phyloP scores from a whole-genome alignment of 2,113 vertebrate genomes.

The Suncus etruscus region DNA sequence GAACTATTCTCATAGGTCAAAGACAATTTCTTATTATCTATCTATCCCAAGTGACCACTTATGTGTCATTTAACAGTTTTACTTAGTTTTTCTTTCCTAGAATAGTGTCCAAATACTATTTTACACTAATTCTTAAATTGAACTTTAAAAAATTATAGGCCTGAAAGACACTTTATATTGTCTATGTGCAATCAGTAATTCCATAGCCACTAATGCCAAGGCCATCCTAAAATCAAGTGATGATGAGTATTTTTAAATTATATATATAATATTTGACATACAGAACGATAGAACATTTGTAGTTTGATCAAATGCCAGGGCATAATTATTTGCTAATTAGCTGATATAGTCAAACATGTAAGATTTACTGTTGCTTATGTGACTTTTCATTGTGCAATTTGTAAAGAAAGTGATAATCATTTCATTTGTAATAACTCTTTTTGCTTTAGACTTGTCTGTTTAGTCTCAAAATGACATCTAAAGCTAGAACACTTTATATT shows the following conservation, averaged over 20 bases:
- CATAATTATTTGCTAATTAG: conserved; percentile 84
- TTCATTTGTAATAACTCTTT: conserved; percentile 66
- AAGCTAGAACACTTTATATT: conserved; percentile 63
- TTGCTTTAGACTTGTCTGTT: conserved; percentile 69
- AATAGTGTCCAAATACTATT: conserved; percentile 26
- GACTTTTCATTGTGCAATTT: conserved; percentile 76
- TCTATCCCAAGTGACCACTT: background rate
- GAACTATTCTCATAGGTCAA: background rate
- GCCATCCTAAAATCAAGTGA: conserved; percentile 63
- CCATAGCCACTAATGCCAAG: conserved; percentile 3
- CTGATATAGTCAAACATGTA: conserved; percentile 81
- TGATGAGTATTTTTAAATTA: conserved; percentile 51
- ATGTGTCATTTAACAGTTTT: background rate
- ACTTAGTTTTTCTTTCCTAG: background rate
- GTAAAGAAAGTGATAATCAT: conserved; percentile 66
- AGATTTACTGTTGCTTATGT: conserved; percentile 82
- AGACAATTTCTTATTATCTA: background rate
- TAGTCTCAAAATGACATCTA: conserved; percentile 73
- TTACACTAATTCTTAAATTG: background rate
- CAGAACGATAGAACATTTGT: conserved; percentile 65
- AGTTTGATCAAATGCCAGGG: conserved; percentile 81
- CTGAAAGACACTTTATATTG: background rate
- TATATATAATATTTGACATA: conserved; percentile 73
- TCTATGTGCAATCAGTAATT: conserved; percentile 1
- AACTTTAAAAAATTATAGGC: background rate